phyloP scores from a whole-genome alignment of 2,797 vertebrate genomes.

The Coregonus suidteri region DNA sequence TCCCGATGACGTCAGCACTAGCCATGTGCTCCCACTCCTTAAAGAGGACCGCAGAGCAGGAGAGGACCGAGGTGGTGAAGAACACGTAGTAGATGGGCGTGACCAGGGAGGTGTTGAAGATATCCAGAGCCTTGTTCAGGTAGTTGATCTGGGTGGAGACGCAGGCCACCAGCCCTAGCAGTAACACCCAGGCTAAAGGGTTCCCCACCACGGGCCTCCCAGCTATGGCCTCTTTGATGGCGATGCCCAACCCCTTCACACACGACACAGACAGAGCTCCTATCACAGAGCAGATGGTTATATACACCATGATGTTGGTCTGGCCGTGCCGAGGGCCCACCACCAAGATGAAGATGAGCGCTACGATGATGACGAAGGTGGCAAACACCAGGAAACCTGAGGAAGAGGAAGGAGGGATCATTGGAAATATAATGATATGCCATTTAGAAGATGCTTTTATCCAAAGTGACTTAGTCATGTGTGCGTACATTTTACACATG shows the following conservation, averaged over 20 bases:
- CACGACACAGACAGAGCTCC: conserved; percentile 96
- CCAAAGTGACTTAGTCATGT: too few relatives aligned
- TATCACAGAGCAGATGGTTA: conserved; percentile 97
- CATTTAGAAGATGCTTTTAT: too few relatives aligned
- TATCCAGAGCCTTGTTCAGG: conserved; percentile 97
- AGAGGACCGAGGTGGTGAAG: conserved; percentile 96
- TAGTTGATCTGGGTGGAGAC: conserved; percentile 99
- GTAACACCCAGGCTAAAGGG: conserved; percentile 88
- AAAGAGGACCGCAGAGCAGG: conserved; percentile 96
- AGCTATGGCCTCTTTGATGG: conserved; percentile 90
- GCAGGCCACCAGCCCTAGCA: conserved; percentile 88
- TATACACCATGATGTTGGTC: conserved; percentile 96
- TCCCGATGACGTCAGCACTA: conserved; percentile 88
- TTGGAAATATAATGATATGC: too few relatives aligned
- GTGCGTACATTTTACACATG: too few relatives aligned
- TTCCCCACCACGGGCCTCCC: conserved; percentile 80
- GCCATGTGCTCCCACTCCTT: conserved; percentile 98
- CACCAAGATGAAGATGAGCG: conserved; percentile 91
- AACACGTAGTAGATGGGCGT: conserved; percentile 99
- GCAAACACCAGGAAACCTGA: conserved; percentile 92
- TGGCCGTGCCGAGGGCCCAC: conserved; percentile 94
- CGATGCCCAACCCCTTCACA: conserved; percentile 95
- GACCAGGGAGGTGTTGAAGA: conserved; percentile 98
- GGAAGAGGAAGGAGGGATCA: background rate
- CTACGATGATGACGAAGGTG: conserved; percentile 87